Evolutionary conservation across 2,888 invertebrate species (phyloP).

Genomic region (Cybosia mesomella): DNA sequence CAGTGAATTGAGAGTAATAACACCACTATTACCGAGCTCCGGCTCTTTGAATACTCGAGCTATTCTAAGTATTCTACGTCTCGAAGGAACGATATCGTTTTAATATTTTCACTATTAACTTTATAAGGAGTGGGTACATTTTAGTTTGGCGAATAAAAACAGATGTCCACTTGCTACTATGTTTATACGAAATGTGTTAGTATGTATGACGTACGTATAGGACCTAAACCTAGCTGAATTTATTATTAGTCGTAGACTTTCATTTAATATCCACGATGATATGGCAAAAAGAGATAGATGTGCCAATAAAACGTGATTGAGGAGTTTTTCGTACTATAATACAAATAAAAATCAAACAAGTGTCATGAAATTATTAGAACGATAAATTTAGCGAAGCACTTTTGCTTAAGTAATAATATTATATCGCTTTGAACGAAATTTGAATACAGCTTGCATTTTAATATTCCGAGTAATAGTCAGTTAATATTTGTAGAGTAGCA

Average conservation of each 20-base stretch:
- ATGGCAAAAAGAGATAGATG: conserved; percentile 7
- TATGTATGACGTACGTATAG: not conserved
- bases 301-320: conserved; percentile 14
- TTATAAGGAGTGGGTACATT: not conserved
- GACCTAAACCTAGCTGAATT: not conserved
- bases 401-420: not conserved
- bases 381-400: conserved; percentile 4
- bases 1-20: conserved; percentile 33
- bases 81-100: conserved; percentile 17
- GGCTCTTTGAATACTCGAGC: conserved; percentile 9
- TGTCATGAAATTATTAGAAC: conserved; percentile 1
- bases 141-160: not conserved
- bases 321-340: not conserved
- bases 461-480: not conserved
- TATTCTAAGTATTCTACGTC: conserved; percentile 15
- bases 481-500: not conserved
- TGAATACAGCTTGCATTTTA: not conserved
- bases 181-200: not conserved
- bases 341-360: conserved; percentile 16
- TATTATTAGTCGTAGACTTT: conserved; percentile 10
- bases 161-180: not conserved
- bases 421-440: conserved; percentile 1
- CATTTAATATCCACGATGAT: conserved; percentile 9
- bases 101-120: not conserved
- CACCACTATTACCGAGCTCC: conserved; percentile 29